Percentiles rank a stretch among this genome's conserved stretches.
phyloP scores from a whole-genome alignment of 2,888 invertebrate genomes.

The Napeogenes sylphis region DNA sequence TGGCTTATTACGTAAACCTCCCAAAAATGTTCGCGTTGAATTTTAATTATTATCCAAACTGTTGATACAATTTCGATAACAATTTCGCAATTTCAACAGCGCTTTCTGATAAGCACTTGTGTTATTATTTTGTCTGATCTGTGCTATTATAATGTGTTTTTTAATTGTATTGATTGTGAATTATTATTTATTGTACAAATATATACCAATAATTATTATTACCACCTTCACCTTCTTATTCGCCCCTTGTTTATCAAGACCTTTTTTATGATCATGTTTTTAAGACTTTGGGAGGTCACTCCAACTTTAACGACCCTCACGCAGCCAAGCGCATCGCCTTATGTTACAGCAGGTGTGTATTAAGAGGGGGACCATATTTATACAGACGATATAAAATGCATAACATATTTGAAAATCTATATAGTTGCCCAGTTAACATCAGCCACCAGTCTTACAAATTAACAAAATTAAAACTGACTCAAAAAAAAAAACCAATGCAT shows the following conservation, averaged over 20 bases:
- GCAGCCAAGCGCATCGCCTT: constrained; percentile 33
- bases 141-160: no score
- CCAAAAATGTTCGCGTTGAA: constrained; percentile 21
- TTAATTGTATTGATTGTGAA: no score
- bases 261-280: not conserved
- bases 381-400: not conserved
- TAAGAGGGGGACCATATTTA: constrained; percentile 15
- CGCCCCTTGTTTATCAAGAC: not conserved
- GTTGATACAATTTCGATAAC: not conserved
- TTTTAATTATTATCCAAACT: constrained; percentile 16
- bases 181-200: no score
- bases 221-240: not conserved
- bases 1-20: constrained; percentile 22
- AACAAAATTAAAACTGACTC: no score
- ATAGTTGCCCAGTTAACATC: not conserved
- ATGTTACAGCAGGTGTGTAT: constrained; percentile 36
- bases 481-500: no score
- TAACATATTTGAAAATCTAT: not conserved
- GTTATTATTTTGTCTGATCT: no score
- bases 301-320: constrained; percentile 25
- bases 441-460: no score
- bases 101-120: not conserved
- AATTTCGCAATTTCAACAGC: not conserved
- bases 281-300: constrained; percentile 25
- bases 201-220: not conserved